Evolutionary conservation across 2,113 vertebrate species (phyloP).

Genomic region (Nycticorax nycticorax): DNA sequence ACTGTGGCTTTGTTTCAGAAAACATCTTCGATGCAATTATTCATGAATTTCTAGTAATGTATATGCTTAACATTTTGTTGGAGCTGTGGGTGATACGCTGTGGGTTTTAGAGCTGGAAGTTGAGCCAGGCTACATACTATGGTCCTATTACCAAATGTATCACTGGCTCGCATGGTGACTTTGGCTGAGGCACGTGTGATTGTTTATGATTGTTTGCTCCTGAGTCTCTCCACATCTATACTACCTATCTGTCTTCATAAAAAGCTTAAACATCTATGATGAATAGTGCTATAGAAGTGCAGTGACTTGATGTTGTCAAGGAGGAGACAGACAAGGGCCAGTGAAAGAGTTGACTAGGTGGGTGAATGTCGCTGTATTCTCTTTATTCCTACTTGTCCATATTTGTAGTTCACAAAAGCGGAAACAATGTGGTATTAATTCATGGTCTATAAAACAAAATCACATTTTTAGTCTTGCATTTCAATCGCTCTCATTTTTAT

Average conservation of each 20-base stretch:
- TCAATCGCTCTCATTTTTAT: slow-evolving; percentile 52
- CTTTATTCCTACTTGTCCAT: background rate
- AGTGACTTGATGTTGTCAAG: background rate
- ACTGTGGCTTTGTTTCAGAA: background rate
- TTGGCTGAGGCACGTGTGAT: background rate
- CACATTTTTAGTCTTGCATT: slow-evolving; percentile 45
- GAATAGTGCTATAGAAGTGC: background rate
- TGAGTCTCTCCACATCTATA: background rate
- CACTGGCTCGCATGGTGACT: background rate
- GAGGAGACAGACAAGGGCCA: background rate
- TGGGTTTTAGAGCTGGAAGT: background rate
- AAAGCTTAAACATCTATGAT: background rate
- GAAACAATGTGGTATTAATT: slow-evolving; percentile 44
- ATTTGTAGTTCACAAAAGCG: background rate
- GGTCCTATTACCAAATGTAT: background rate
- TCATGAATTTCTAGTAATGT: background rate
- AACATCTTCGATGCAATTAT: background rate
- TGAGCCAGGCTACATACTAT: background rate
- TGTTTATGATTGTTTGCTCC: slow-evolving; percentile 8
- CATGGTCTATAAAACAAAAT: slow-evolving; percentile 48
- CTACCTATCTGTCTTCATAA: background rate
- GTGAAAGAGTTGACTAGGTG: background rate
- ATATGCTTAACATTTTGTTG: background rate
- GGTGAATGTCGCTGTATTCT: background rate
- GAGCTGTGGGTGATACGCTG: background rate